Base-by-base conservation (phyloP, 2,888 invertebrate genomes). In the Hirtodrosophila alboralis region DNA sequence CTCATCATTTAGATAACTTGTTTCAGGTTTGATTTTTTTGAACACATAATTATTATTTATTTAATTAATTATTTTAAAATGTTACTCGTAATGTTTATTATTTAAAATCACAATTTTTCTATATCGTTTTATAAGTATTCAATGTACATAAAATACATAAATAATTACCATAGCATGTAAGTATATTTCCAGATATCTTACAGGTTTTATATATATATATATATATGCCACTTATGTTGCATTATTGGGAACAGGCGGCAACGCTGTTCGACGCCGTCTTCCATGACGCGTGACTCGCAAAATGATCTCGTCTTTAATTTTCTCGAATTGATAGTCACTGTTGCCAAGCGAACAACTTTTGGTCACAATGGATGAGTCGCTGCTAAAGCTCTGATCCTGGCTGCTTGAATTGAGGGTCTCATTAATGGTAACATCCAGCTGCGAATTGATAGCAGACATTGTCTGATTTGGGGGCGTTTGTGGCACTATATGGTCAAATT, bases 261-360 rank as follows among this genome's bases (percentile, higher is more conserved):
- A n/a, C n/a, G 48, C 6, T 49, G 23, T 10, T 6, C 31, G 23
- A 21, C 54, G 59, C 4, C 58, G 59, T 14, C 75, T 52, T 13
- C 9, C 45, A 21, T 73, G 78, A 2, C 81, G 64, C 2, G 58
- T 87, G n/a, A 89, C 87, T 21, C 86, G 86, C 18, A 89, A 65
- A 23, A 89, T 77, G 0, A 89, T 71, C 26, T 87, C 75, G 58
- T 87, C 83, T 3, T 88, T 84, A 7, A 87, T 56, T 10, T 73
- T 74, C 56, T 89, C 89, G 36, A 88, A 88, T 36, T 88, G 85
- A 74, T 89, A 89, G 14, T 89, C 79, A 10, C 79, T 85, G 6
- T 84, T 71, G 12, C 89, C 89, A 8, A 89, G 44, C 0, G 88
- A 85, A 14, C 89, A 70, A 27, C 80, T 79, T 44, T 88, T 88